phyloP scores from a whole-genome alignment of 1,140 invertebrate genomes.

The Pseudomyrmex pallidus region DNA sequence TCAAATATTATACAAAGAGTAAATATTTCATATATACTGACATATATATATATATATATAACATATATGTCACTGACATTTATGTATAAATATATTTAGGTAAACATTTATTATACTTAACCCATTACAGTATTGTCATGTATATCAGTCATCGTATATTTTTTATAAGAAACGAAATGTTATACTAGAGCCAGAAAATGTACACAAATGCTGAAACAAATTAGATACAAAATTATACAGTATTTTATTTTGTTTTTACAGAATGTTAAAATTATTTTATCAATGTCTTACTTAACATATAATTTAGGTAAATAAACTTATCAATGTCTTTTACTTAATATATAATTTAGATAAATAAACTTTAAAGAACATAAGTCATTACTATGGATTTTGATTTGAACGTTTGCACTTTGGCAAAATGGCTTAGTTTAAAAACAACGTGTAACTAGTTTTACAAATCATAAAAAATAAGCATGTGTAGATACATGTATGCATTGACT shows the following conservation, averaged over 20 bases:
- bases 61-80: too few relatives aligned
- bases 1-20: too few relatives aligned
- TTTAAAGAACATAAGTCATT: not conserved
- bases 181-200: constrained; percentile 48
- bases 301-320: not conserved
- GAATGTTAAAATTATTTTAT: not conserved
- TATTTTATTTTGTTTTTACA: not conserved
- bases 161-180: constrained; percentile 42
- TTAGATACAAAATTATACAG: constrained; percentile 41
- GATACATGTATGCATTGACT: not conserved
- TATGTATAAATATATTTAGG: not conserved
- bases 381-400: too few relatives aligned
- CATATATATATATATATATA: too few relatives aligned
- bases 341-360: not conserved
- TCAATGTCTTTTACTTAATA: not conserved
- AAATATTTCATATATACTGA: too few relatives aligned
- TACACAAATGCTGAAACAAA: constrained; percentile 50
- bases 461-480: too few relatives aligned
- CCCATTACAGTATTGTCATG: constrained; percentile 25
- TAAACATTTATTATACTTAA: constrained; percentile 40
- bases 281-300: not conserved
- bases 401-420: not conserved
- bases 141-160: constrained; percentile 43
- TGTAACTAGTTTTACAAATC: too few relatives aligned
- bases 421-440: too few relatives aligned